Conservation (phyloP, 2,888 invertebrate genomes). For the Amiota communis region DNA sequence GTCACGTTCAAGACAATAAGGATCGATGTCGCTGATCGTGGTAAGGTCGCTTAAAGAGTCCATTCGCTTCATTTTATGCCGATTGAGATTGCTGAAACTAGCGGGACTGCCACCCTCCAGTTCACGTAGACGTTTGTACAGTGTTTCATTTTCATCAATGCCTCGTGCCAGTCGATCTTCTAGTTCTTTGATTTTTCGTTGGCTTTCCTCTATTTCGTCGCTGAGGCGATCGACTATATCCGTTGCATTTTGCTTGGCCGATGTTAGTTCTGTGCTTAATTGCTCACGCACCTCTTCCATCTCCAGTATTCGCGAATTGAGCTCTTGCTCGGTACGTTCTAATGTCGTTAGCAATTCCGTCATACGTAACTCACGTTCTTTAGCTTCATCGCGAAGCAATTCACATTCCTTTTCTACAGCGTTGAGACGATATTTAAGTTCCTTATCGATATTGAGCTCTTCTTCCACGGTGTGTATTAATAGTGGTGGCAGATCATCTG, state of each 20-base stretch:
- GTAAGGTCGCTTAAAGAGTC: constrained; percentile 88
- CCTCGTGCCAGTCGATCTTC: constrained; percentile 78
- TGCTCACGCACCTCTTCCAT: constrained; percentile 81
- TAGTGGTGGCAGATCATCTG: constrained; percentile 74
- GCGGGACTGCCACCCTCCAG: constrained; percentile 77
- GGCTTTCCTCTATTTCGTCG: constrained; percentile 80
- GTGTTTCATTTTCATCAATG: constrained; percentile 84
- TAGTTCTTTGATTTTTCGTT: constrained; percentile 74
- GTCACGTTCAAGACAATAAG: constrained; percentile 83
- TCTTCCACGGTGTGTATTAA: constrained; percentile 68
- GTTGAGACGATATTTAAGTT: constrained; percentile 81
- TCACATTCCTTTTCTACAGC: constrained; percentile 83
- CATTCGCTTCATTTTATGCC: constrained; percentile 76
- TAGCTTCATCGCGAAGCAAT: constrained; percentile 82
- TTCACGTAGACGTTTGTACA: constrained; percentile 83
- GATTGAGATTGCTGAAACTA: constrained; percentile 69
- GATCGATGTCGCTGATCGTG: constrained; percentile 84
- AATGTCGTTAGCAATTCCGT: constrained; percentile 84
- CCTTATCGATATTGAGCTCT: constrained; percentile 74
- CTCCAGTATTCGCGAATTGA: constrained; percentile 81
- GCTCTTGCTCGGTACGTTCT: constrained; percentile 84
- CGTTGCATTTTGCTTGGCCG: constrained; percentile 80
- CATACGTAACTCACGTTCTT: constrained; percentile 82
- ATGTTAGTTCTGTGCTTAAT: constrained; percentile 77
- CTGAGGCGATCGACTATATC: constrained; percentile 82